phyloP scores from a whole-genome alignment of 2,888 invertebrate genomes.

The Alloplasta piceator region DNA sequence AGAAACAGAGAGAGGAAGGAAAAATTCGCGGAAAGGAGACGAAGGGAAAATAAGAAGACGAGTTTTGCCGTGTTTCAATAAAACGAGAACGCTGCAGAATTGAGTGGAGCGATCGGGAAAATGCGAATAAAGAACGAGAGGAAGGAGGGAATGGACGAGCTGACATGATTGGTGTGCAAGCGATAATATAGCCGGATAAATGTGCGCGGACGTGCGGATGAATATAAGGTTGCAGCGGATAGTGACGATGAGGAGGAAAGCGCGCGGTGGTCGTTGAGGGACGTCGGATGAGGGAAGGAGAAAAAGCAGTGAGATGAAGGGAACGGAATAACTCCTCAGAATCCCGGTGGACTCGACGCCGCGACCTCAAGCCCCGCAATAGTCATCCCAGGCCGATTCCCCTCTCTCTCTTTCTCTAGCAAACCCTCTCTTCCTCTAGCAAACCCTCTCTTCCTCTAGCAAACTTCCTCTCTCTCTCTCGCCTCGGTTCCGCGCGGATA shows the following conservation, averaged over 20 bases:
- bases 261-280: slow-evolving; percentile 47
- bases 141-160: slow-evolving; percentile 12
- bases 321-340: slow-evolving; percentile 68
- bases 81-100: slow-evolving; percentile 4
- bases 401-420: slow-evolving; percentile 18
- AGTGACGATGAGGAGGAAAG: slow-evolving; percentile 59
- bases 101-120: slow-evolving; percentile 21
- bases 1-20: slow-evolving; percentile 43
- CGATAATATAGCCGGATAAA: no score
- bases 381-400: slow-evolving; percentile 50
- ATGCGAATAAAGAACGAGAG: slow-evolving; percentile 11
- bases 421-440: slow-evolving; percentile 5
- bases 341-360: slow-evolving; percentile 74
- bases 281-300: slow-evolving; percentile 10
- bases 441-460: slow-evolving; percentile 16
- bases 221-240: not conserved
- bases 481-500: not conserved
- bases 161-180: no score
- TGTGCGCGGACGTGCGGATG: no score
- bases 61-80: slow-evolving; percentile 6
- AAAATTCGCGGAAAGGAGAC: not conserved
- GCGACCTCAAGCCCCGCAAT: slow-evolving; percentile 64
- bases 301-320: slow-evolving; percentile 42
- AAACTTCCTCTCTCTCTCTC: slow-evolving; percentile 37
- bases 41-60: slow-evolving; percentile 19